Base-by-base conservation (phyloP, 1,140 invertebrate species). In the Xylocopa sonorina region DNA sequence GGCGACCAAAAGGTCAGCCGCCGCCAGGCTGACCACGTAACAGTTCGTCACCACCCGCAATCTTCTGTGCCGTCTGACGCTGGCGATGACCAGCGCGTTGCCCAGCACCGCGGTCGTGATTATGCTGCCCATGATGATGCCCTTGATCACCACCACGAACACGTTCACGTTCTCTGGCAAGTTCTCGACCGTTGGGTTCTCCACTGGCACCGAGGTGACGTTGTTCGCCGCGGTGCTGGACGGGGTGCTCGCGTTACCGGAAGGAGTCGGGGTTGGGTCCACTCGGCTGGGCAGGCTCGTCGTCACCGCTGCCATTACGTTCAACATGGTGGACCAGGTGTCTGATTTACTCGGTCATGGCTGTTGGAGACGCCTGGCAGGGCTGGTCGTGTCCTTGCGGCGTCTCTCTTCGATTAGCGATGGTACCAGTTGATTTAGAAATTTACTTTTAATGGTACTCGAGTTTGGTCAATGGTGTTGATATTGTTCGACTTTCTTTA, bases 1-100 rank as follows among this genome's bases (percentile, higher is more conserved):
- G 5, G 98, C 98, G 16, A 99, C 98, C 43, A 98, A 92, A 91
- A 98, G 96, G 90, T 99, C 98, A 14, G 98, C 98, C 85, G 98
- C 96, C 0, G 98, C 97, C 43, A 99, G 92, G 34, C 97, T 98
- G 34, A 99, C 98, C 66, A 99, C 97, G 93, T 99, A 99, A 90
- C 98, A 98, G 92, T 99, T 99, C 55, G 98, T 99, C 84, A 98
- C 97, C 60, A 98, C 96, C 3, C 91, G 95, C 60, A 99, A 94
- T 91, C 97, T 97, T 82, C 96, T 95, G 93, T 95, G 95, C 58
- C 95, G 93, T 91, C 96, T 95, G 57, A 97, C 96, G 87, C 95
- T 96, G 66, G 96, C 95, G 85, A 97, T 97, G 81, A 98, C 97
- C 69, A 98, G 92, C 0, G 96, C 95, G 93, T 98, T 99, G 41